These are phyloP conservation scores for Tragelaphus imberbis DNA, from an alignment of 2,113 vertebrate genomes.

Conservation along the genomic window DNA sequence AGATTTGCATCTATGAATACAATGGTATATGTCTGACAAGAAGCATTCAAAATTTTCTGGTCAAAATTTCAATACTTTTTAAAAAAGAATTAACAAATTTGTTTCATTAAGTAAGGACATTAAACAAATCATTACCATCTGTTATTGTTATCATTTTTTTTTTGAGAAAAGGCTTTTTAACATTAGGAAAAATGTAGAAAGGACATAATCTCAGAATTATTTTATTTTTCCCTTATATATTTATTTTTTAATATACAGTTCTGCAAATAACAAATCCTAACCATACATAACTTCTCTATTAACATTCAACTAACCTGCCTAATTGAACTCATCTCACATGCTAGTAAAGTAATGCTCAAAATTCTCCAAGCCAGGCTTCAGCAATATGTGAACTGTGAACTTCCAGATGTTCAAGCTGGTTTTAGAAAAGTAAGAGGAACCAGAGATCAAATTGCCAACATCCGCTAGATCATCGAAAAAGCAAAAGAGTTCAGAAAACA, in stretches of 20 bases:
- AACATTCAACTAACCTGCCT: conserved; percentile 11
- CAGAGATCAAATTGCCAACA: too few relatives aligned
- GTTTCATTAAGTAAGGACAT: background rate
- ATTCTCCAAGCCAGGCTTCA: too few relatives aligned
- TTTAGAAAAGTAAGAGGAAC: too few relatives aligned
- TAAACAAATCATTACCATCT: background rate
- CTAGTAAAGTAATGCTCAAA: too few relatives aligned
- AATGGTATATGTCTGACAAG: background rate
- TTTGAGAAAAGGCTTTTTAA: background rate
- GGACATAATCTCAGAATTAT: background rate
- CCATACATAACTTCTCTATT: conserved; percentile 2
- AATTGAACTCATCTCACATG: background rate
- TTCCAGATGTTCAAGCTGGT: too few relatives aligned
- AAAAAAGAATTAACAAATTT: background rate
- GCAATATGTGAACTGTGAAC: too few relatives aligned
- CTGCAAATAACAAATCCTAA: background rate
- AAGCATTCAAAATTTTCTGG: background rate
- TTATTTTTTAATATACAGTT: background rate
- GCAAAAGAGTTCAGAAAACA: too few relatives aligned
- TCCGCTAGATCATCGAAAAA: too few relatives aligned
- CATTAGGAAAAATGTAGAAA: background rate
- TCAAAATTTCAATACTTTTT: background rate
- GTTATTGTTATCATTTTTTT: background rate
- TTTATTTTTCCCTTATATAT: background rate
- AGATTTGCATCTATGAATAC: conserved; percentile 2